Conservation (phyloP, 2,113 vertebrate species). For the Indri indri region DNA sequence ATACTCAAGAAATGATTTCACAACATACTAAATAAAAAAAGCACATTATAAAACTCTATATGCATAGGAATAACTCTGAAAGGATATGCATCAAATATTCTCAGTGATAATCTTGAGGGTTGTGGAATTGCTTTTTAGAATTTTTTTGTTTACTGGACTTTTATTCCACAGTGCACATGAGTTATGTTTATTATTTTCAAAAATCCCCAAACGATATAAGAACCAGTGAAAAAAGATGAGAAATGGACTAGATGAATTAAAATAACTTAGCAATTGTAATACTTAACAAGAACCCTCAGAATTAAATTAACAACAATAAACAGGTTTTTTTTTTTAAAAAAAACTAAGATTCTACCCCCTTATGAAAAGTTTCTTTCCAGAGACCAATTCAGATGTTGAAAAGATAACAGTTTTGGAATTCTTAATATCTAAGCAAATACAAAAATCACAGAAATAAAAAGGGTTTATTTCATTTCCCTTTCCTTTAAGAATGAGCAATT, state of each 20-base stretch:
- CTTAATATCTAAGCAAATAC: neutral
- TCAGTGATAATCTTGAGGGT: neutral
- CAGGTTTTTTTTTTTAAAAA: neutral
- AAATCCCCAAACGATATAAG: neutral
- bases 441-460: conserved; percentile 22
- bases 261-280: neutral
- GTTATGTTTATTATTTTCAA: conserved; percentile 39
- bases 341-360: neutral
- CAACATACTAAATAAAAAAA: conserved; percentile 9
- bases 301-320: conserved; percentile 27
- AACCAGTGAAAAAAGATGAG: conserved; percentile 12
- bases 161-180: neutral
- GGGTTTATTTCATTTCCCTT: conserved; percentile 40
- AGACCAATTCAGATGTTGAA: neutral
- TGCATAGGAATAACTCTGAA: neutral
- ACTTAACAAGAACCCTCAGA: neutral
- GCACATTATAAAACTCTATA: neutral
- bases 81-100: neutral
- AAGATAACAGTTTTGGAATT: conserved; percentile 1
- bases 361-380: conserved; percentile 35
- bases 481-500: conserved; percentile 15
- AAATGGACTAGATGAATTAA: neutral
- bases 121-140: neutral
- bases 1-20: neutral
- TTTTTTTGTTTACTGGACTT: neutral